phyloP scores from a whole-genome alignment of 1,140 invertebrate species.

The Meloidogyne exigua region DNA sequence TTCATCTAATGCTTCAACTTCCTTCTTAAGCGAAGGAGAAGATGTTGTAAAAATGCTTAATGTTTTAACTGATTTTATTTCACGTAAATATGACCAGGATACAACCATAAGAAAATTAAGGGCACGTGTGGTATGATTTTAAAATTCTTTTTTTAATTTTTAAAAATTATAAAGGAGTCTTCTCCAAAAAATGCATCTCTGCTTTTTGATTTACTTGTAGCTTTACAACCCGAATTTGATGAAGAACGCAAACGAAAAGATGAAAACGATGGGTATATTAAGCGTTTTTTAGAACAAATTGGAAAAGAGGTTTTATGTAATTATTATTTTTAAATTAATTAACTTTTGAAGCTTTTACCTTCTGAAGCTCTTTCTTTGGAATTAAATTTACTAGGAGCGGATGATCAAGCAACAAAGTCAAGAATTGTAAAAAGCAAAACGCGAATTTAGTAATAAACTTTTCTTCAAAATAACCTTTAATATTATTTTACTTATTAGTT shows the following conservation, averaged over 20 bases:
- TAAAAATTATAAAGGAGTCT: not conserved
- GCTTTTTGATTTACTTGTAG: slow-evolving; percentile 40
- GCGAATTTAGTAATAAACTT: slow-evolving; percentile 37
- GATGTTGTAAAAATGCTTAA: slow-evolving; percentile 16
- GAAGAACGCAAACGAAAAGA: slow-evolving; percentile 22
- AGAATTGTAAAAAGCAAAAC: slow-evolving; percentile 45
- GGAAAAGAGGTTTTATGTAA: slow-evolving; percentile 23
- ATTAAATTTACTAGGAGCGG: slow-evolving; percentile 42
- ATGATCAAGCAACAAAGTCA: slow-evolving; percentile 41
- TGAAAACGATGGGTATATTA: slow-evolving; percentile 18
- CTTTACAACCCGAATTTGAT: slow-evolving; percentile 28
- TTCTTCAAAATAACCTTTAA: slow-evolving; percentile 16
- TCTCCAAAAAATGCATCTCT: slow-evolving; percentile 13
- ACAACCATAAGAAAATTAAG: slow-evolving; percentile 11
- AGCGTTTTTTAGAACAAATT: slow-evolving; percentile 30
- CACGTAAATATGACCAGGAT: slow-evolving; percentile 5
- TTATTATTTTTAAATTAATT: not conserved
- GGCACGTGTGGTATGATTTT: slow-evolving; percentile 15
- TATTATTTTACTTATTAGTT: slow-evolving; percentile 71
- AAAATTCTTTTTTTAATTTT: not conserved
- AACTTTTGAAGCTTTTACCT: slow-evolving; percentile 39
- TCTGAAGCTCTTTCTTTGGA: slow-evolving; percentile 49
- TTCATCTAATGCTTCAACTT: not conserved
- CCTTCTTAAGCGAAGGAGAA: not conserved
- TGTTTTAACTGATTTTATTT: slow-evolving; percentile 11